Conservation (phyloP, 2,113 vertebrate species). For the Sinocyclocheilus grahami region DNA sequence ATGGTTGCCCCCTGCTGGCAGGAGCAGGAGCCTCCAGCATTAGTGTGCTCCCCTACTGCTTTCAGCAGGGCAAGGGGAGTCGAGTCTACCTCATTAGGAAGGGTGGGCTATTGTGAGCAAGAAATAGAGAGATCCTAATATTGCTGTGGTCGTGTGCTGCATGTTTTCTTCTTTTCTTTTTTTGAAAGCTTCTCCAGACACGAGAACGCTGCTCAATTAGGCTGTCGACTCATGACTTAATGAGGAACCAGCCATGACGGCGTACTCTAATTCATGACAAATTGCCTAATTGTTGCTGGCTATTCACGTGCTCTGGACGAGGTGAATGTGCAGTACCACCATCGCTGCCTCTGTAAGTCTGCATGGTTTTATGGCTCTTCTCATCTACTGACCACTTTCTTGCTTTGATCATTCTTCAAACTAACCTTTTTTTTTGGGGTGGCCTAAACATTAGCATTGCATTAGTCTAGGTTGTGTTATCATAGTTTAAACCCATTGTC, state of each 20-base stretch:
- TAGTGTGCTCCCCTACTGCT: slow-evolving; percentile 18
- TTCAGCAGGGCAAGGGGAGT: background rate
- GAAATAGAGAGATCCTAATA: slow-evolving; percentile 8
- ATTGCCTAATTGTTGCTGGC: slow-evolving; percentile 49
- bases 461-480: slow-evolving; percentile 22
- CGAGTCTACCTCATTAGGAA: slow-evolving; percentile 29
- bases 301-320: background rate
- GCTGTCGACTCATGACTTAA: slow-evolving; percentile 23
- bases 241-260: slow-evolving; percentile 46
- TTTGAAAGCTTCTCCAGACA: slow-evolving; percentile 15
- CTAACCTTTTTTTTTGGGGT: background rate
- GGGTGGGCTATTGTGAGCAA: background rate
- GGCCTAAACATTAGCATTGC: background rate
- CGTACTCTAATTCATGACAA: slow-evolving; percentile 46
- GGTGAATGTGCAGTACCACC: background rate
- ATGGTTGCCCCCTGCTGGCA: slow-evolving; percentile 36
- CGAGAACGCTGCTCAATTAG: slow-evolving; percentile 37
- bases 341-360: background rate
- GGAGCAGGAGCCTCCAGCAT: slow-evolving; percentile 3
- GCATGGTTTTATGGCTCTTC: background rate
- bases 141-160: slow-evolving; percentile 17
- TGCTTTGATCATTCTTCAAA: background rate
- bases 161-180: background rate
- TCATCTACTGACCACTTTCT: background rate
- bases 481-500: background rate